Conservation (phyloP, 1,140 invertebrate species). For the Lordiphosa collinella region DNA sequence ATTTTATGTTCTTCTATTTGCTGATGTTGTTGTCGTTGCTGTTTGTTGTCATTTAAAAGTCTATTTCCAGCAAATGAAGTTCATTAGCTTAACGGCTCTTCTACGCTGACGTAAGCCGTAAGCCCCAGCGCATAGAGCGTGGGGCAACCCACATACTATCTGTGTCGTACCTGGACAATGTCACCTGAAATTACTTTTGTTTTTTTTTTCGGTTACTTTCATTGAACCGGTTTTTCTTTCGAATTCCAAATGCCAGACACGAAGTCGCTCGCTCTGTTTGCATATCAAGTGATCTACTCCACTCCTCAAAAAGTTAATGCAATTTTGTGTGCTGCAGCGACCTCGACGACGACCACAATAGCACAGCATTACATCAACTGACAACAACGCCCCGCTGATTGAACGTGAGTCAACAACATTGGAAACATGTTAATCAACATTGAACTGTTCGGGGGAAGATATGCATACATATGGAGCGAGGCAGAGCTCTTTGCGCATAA, state of each 20-base stretch:
- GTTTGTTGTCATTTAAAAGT: constrained; percentile 18
- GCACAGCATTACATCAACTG: constrained; percentile 12
- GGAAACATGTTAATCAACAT: constrained; percentile 14
- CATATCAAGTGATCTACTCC: too few relatives aligned
- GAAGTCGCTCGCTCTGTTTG: neutral
- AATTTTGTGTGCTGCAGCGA: constrained; percentile 7
- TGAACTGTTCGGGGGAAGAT: neutral
- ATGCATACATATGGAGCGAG: too few relatives aligned
- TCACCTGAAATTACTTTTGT: constrained; percentile 9
- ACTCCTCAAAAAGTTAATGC: neutral
- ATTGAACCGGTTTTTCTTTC: constrained; percentile 11
- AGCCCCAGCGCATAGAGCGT: neutral
- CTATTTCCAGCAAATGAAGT: constrained; percentile 15
- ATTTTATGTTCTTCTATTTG: too few relatives aligned
- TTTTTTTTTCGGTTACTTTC: constrained; percentile 11
- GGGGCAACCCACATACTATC: neutral
- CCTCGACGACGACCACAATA: constrained; percentile 7
- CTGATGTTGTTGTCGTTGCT: constrained; percentile 1
- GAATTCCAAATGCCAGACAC: constrained; percentile 4
- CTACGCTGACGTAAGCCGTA: constrained; percentile 7
- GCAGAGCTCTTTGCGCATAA: neutral
- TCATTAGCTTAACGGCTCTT: constrained; percentile 13
- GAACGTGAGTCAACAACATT: constrained; percentile 12
- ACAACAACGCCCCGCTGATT: constrained; percentile 4
- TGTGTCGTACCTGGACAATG: neutral